A percentile compares a stretch with the other conserved stretches of the same genome.
These are phyloP conservation scores for Scalopus aquaticus DNA, from an alignment of 2,113 vertebrate species.

Conservation along the genomic window DNA sequence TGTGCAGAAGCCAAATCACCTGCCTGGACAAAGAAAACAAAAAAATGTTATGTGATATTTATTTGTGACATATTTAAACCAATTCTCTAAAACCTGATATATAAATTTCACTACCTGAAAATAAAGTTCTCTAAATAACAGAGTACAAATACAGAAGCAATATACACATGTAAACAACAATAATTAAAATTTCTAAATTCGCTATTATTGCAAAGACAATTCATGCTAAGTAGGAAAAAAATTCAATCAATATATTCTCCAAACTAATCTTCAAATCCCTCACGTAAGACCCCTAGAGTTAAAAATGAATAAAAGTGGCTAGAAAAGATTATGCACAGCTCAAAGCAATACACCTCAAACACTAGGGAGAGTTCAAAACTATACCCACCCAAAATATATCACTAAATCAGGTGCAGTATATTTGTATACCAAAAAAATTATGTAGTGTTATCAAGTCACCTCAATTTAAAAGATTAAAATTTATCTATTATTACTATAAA, in stretches of 20 bases:
- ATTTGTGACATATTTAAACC: constrained; percentile 36
- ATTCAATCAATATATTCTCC: neutral
- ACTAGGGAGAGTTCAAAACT: neutral
- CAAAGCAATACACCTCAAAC: constrained; percentile 31
- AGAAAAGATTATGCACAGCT: constrained; percentile 17
- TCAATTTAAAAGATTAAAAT: constrained; percentile 10
- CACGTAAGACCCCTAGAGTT: constrained; percentile 7
- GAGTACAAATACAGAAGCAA: constrained; percentile 33
- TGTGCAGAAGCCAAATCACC: constrained; percentile 94
- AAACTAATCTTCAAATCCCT: neutral
- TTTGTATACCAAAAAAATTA: neutral
- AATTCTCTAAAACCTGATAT: constrained; percentile 37
- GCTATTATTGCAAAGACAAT: constrained; percentile 18
- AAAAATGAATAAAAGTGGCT: neutral
- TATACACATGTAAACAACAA: neutral
- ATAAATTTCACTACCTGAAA: constrained; percentile 61
- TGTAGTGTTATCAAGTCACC: neutral
- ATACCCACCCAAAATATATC: neutral
- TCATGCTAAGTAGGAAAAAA: neutral
- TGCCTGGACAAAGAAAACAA: constrained; percentile 87
- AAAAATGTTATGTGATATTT: constrained; percentile 71
- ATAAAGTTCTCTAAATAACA: constrained; percentile 40
- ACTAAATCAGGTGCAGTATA: neutral
- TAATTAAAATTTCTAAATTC: constrained; percentile 32
- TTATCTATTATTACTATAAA: neutral